Evolutionary conservation across 2,113 vertebrate genomes (phyloP).

Genomic region (Cyprinodon tularosa): DNA sequence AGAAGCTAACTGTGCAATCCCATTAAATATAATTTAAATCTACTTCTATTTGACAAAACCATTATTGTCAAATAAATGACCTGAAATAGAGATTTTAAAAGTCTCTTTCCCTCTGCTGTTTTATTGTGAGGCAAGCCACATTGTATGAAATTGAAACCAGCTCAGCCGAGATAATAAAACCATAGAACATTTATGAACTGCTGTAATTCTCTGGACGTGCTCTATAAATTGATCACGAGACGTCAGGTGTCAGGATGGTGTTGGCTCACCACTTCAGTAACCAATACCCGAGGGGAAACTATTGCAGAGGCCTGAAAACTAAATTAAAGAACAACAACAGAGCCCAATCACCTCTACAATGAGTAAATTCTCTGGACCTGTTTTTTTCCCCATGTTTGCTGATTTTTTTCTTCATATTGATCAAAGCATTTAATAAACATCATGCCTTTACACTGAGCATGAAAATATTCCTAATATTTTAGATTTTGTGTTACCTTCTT

Average conservation of each 20-base stretch:
- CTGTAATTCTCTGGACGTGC: not conserved
- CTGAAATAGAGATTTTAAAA: not conserved
- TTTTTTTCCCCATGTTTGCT: not conserved
- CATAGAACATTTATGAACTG: constrained; percentile 2
- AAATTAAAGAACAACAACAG: not conserved
- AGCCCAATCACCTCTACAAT: not conserved
- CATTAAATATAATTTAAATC: not conserved
- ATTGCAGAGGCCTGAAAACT: not conserved
- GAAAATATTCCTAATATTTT: no score
- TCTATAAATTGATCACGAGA: constrained; percentile 7
- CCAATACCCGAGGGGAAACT: not conserved
- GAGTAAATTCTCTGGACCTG: not conserved
- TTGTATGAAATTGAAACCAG: not conserved
- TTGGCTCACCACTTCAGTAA: not conserved
- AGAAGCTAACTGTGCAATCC: not conserved
- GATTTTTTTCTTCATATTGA: not conserved
- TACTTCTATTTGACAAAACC: not conserved
- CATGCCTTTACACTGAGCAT: no score
- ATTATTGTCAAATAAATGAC: not conserved
- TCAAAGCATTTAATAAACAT: no score
- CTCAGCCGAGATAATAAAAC: not conserved
- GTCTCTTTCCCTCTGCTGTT: not conserved
- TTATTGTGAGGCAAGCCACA: not conserved
- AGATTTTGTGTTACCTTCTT: no score
- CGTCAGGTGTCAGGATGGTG: not conserved